phyloP scores from a whole-genome alignment of 2,113 vertebrate species.

The Panthera leo region DNA sequence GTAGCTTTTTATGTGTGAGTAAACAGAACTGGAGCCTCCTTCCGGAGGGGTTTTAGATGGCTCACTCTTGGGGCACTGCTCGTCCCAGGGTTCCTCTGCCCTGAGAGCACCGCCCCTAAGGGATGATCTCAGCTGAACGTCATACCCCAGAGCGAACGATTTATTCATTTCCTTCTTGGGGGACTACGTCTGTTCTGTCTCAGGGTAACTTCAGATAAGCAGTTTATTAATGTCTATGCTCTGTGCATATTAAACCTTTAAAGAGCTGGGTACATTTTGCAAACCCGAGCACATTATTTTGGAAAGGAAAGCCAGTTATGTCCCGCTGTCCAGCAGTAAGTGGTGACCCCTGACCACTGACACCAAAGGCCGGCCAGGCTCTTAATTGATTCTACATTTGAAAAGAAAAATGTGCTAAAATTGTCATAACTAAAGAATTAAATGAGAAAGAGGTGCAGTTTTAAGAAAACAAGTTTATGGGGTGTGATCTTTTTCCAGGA shows the following conservation, averaged over 20 bases:
- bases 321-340: not conserved
- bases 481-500: not conserved
- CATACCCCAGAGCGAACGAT: rapidly evolving
- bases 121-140: rapidly evolving
- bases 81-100: not conserved
- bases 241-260: not conserved
- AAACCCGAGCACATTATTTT: conserved; percentile 35
- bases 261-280: not conserved
- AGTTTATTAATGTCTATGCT: not conserved
- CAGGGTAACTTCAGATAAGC: not conserved
- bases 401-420: not conserved
- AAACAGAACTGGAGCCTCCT: not conserved
- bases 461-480: not conserved
- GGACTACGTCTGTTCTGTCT: not conserved
- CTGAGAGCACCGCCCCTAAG: rapidly evolving
- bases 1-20: not conserved
- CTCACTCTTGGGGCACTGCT: not conserved
- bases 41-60: not conserved
- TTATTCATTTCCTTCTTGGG: not conserved
- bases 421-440: not conserved
- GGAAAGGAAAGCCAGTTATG: not conserved
- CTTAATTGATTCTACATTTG: not conserved
- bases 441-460: not conserved
- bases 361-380: not conserved
- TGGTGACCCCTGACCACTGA: not conserved